Evolutionary conservation across 2,113 vertebrate species (phyloP), one percentile per base, ranked within the genome.

Genomic region (Thinocorus orbignyianus): DNA sequence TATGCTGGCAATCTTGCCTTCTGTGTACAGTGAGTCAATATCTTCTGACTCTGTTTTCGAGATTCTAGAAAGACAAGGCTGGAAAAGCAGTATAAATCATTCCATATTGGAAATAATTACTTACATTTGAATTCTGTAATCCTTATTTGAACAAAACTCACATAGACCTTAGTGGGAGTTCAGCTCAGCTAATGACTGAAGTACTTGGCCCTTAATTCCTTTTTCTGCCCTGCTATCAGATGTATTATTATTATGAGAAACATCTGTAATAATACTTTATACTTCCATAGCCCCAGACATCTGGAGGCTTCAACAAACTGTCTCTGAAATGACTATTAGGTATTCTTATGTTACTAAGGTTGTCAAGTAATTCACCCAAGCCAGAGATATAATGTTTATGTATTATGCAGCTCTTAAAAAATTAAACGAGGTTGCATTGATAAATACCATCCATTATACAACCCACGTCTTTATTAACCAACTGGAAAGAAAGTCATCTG

Each of bases 101-200:
- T 89, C 81, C 85, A 70, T 58, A 88, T 78, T 96, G 93, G 90
- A 95, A 97, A 96, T 90, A 95, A 96, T 96, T 93, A 93, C 92
- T 96, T 96, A 93, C 92, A 94, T 91, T 95, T 92, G 90, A 96
- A 90, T 95, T 93, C 90, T 91, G 81, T 90, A 95, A 95, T 92
- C 90, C 95, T 97, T 95, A 96, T 92, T 93, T 97, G 95, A 96
- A 86, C 94, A 96, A 94, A 96, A 97, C 90, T 95, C 94, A 92
- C 76, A 95, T 74, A 96, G 93, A 96, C 90, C 88, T 94, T 93
- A 95, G 95, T 93, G 93, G 82, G 90, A 96, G 93, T 95, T 96
- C 93, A 93, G 88, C 82, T 95, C 64, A 86, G 85, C 84, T 96
- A 95, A 95, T 93, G 93, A 95, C 92, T 93, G 92, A 88, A 96